Base-by-base conservation (phyloP, 2,888 invertebrate species). In the Cosmorhoe ocellata region DNA sequence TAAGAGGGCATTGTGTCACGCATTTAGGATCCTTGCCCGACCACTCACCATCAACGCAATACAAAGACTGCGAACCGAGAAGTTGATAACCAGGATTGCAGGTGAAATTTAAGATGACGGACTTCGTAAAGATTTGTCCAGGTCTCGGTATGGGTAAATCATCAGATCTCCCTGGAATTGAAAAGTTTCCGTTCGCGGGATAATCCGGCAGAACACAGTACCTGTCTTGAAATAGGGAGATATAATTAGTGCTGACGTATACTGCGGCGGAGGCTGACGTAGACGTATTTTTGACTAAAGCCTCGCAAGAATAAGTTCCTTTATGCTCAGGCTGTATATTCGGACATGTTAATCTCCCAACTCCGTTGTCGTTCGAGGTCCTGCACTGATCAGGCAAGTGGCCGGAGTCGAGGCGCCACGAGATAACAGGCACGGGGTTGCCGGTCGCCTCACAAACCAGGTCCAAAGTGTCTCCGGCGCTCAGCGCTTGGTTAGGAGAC, bases 1-100 rank as follows among this genome's bases (percentile, higher is more conserved):
- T 46, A 7, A 56, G 39, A 1, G 33, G 18, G 13, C 56, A 56
- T 10, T 51, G 56, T 9, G 38, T 12, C 13, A 38, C 27, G 9
- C 38, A 38, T 13, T 27, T 38, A 8, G 38, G 38, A 5, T 11
- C 8, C 9, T 38, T 10, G 27, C 26, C 38, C 1, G 38, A 38
- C 38, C 38, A 39, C 38, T n/a, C 27, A n/a, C 27, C 38, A 8
- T 10, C 38, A 5, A n/a, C n/a, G 8, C 38, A 39, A 28, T 28
- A 39, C 28, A 39, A 27, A 14, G 14, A 27, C n/a, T 9, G 13
- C 11, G 28, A 14, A 9, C 38, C 38, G 14, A 39, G 13, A n/a
- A 39, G 28, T 27, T 14, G 13, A 6, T 28, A 39, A 11, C 38
- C 38, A 14, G 13, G 6, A 14, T 39, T 39, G 7, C 38, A 39